Base-by-base conservation (phyloP, 2,113 vertebrate genomes). In the Amphiprion percula region DNA sequence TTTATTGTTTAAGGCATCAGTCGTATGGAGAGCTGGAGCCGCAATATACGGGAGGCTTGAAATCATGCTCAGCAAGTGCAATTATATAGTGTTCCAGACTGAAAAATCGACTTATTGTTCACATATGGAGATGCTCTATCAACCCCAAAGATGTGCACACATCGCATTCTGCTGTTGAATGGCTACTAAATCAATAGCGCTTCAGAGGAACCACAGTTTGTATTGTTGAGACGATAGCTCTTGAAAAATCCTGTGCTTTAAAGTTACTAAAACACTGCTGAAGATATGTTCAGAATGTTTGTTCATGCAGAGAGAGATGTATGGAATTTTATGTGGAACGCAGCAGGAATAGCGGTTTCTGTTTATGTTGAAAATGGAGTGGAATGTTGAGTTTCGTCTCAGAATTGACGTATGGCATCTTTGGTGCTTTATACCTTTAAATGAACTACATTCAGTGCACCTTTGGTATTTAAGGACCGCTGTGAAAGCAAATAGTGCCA, bases 1-100 rank as follows among this genome's bases (percentile, higher is more conserved):
- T 79, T 84, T 71, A 79, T 80, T 82, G 68, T 83, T 75, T 46
- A 58, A 77, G 73, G 68, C 87, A 62, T 30, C 55, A 53, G 68
- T 68, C 66, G 55, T 50, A 15, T 4, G 19, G 44, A 23, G 68
- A 28, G 47, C 24, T 59, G 30, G 0, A 28, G 44, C 47, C 33
- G 47, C 14, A 44, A 68, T 62, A 26, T 21, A 55, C 6, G 14
- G 17, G 19, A 75, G 66, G 60, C 4, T 61, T 21, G 50, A 54
- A 58, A 77, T 78, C 58, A 54, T 52, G 24, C 24, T 58, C 5
- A 1, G 33, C 7, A 9, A 17, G 14, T 17, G 26, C 23, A 44
- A 30, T 74, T 55, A 66, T 26, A 15, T 60, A 10, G 37, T 44
- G 66, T 56, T 62, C 47, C 44, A 67, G 72, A 65, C 54, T 46